Evolutionary conservation across 2,888 invertebrate genomes (phyloP).

Genomic region (Eristalis tenax): DNA sequence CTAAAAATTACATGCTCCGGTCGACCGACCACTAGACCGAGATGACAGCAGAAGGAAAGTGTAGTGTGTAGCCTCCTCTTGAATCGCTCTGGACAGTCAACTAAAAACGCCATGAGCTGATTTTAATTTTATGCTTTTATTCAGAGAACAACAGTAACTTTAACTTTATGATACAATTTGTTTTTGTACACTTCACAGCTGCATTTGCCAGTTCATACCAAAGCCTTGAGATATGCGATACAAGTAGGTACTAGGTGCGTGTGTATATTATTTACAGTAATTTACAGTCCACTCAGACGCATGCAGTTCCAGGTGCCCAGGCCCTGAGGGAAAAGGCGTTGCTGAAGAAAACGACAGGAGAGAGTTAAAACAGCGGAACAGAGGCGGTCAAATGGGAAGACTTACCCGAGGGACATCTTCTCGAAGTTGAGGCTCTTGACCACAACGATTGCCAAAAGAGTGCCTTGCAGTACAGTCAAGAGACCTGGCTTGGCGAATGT

Average conservation of each 20-base stretch:
- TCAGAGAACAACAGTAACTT: conserved; percentile 9
- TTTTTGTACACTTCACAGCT: conserved; percentile 30
- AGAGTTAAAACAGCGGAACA: not conserved
- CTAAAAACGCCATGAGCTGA: not conserved
- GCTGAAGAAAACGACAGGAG: conserved; percentile 13
- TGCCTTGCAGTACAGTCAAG: conserved; percentile 68
- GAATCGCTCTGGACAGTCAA: too few relatives aligned
- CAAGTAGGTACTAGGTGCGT: conserved; percentile 42
- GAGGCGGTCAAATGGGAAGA: not conserved
- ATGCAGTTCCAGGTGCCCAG: conserved; percentile 4
- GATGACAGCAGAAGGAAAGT: too few relatives aligned
- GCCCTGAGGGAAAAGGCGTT: conserved; percentile 4
- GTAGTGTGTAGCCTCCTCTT: too few relatives aligned
- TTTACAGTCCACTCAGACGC: conserved; percentile 40
- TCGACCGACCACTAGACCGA: too few relatives aligned
- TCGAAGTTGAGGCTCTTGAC: conserved; percentile 70
- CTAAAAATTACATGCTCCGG: too few relatives aligned
- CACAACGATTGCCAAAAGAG: conserved; percentile 69
- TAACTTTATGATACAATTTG: conserved; percentile 15
- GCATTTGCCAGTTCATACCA: not conserved
- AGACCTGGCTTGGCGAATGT: conserved; percentile 48
- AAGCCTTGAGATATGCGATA: not conserved
- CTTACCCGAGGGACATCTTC: conserved; percentile 70
- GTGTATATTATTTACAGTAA: conserved; percentile 28
- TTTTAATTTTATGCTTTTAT: conserved; percentile 34